Conservation (phyloP, 2,113 vertebrate species). For the Ophthalmolycus amberensis region DNA sequence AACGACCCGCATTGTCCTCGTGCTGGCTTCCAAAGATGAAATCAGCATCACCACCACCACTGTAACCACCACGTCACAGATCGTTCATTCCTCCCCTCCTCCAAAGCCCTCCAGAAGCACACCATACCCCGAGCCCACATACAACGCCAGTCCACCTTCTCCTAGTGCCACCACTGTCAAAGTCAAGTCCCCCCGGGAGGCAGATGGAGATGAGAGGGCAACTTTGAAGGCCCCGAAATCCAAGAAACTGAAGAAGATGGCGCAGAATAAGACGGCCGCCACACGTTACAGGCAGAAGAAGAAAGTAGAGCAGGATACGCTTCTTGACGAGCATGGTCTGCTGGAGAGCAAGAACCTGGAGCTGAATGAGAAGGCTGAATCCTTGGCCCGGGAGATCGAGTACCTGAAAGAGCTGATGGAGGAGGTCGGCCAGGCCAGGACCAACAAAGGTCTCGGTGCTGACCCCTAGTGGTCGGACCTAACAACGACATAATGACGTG, state of each 20-base stretch:
- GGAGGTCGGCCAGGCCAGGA: constrained; percentile 88
- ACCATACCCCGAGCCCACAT: constrained; percentile 70
- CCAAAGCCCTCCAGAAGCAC: constrained; percentile 57
- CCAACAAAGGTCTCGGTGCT: constrained; percentile 73
- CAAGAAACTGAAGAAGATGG: constrained; percentile 95
- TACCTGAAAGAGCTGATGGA: constrained; percentile 95
- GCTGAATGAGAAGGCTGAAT: constrained; percentile 89
- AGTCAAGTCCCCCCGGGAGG: constrained; percentile 17
- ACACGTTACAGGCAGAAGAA: constrained; percentile 94
- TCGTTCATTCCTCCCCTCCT: constrained; percentile 18
- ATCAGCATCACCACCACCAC: constrained; percentile 25
- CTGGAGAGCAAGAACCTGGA: constrained; percentile 90
- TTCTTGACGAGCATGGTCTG: constrained; percentile 81
- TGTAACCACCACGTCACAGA: constrained; percentile 24
- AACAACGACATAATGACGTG: not conserved
- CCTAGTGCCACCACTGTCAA: constrained; percentile 18
- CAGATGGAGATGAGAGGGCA: constrained; percentile 23
- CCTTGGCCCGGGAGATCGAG: constrained; percentile 91
- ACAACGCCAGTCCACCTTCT: constrained; percentile 78
- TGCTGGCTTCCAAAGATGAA: constrained; percentile 76
- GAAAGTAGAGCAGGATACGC: constrained; percentile 85
- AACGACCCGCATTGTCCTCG: constrained; percentile 75
- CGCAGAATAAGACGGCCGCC: constrained; percentile 95
- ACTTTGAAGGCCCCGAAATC: constrained; percentile 66
- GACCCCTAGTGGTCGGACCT: constrained; percentile 48